Conservation (phyloP, 2,113 vertebrate genomes). For the Corvus hawaiiensis region DNA sequence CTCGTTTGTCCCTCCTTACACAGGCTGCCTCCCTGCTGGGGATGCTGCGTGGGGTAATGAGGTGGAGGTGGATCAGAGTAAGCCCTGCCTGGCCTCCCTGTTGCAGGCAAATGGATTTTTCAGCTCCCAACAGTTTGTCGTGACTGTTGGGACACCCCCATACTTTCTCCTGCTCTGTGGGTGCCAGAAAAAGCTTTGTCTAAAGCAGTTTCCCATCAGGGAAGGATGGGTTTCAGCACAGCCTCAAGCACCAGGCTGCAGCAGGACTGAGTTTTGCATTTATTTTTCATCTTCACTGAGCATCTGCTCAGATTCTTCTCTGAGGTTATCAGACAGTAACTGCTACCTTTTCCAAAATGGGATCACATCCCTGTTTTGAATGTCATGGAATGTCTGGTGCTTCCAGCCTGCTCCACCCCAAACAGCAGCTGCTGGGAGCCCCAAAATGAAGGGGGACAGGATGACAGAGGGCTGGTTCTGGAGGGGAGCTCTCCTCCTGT, state of each 20-base stretch:
- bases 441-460: neutral
- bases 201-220: neutral
- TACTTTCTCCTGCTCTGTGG: neutral
- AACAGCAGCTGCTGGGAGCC: neutral
- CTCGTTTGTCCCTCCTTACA: accelerated
- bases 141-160: neutral
- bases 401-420: neutral
- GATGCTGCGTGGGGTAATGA: neutral
- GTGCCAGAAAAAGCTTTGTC: neutral
- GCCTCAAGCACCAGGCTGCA: neutral
- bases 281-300: neutral
- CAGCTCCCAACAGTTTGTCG: neutral
- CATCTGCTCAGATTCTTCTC: neutral
- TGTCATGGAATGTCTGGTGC: neutral
- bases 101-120: neutral
- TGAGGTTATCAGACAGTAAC: neutral
- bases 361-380: neutral
- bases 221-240: neutral
- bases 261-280: neutral
- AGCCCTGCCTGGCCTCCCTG: neutral
- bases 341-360: neutral
- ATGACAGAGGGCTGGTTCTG: neutral
- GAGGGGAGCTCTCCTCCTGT: neutral
- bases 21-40: neutral
- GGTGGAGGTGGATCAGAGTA: neutral